Base-by-base conservation (phyloP, 1,140 invertebrate species). In the Monochamus saltuarius region DNA sequence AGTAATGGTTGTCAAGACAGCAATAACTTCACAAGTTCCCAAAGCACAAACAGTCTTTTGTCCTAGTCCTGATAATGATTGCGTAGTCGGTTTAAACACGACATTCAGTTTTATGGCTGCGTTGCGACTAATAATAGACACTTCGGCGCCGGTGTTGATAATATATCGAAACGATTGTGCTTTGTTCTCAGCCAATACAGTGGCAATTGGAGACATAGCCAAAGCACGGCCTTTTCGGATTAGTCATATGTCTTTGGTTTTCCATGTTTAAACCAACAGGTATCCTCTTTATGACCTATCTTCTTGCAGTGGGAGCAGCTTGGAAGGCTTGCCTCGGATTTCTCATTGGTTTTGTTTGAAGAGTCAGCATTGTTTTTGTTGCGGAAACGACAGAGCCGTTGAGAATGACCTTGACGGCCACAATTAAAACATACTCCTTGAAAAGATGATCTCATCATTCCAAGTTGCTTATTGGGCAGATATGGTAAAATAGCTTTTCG, bases 121-220 rank as follows among this genome's bases (percentile, higher is more conserved):
- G 19, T 52, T 29, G 14, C 52, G 29, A 53, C 47, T 52, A 37
- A 59, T 54, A 52, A 59, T 59, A 37, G 47, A 59, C n/a, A 39
- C 7, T 10, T 59, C 36, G 0, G 47, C 56, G 17, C 47, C 56
- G n/a, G 13, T 59, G 49, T 59, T 45, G 36, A 36, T 59, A 39
- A 19, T 10, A 34, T 19, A 14, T 47, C 29, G 46, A 17, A 14
- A 56, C 22, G 6, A 56, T 13, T 56, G 22, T 34, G n/a, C 22
- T 29, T 45, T 45, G 14, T 54, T 59, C 17, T 59, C 29, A 35
- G 29, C 34, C 34, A 59, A 39, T n/a, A 59, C 16, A 9, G 56
- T 59, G 3, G 49, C 47, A 14, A 52, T 59, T 35, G 49, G 56
- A 52, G 56, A 42, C 36, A 34, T 7, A 4, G 9, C n/a, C 36